Percentiles rank a stretch among this genome's conserved stretches.
Evolutionary conservation across 2,888 invertebrate genomes (phyloP).

Genomic region (Aphodius granarius): DNA sequence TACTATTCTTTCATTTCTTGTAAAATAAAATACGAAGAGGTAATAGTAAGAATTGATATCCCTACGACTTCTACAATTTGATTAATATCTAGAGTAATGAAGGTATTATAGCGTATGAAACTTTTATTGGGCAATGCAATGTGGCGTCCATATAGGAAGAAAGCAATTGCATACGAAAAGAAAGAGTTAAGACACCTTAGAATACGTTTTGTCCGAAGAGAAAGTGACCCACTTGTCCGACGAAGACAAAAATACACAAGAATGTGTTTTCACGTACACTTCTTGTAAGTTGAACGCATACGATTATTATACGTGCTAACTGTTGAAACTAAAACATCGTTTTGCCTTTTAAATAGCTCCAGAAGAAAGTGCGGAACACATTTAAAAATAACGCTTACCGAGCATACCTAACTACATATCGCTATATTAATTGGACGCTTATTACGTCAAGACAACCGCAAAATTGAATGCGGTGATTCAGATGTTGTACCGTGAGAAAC

Average conservation of each 20-base stretch:
- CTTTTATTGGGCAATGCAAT: neutral
- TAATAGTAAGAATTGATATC: no score
- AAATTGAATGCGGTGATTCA: neutral
- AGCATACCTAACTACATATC: neutral
- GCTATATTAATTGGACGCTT: neutral
- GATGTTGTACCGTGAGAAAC: slow-evolving; percentile 1
- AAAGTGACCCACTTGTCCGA: neutral
- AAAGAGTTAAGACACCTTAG: neutral
- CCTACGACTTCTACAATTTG: no score
- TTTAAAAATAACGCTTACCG: neutral
- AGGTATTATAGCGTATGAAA: no score
- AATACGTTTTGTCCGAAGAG: neutral
- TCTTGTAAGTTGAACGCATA: neutral
- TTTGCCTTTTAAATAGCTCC: neutral
- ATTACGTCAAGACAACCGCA: neutral
- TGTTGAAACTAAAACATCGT: neutral
- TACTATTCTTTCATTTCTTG: no score
- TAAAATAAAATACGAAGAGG: no score
- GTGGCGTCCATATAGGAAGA: neutral
- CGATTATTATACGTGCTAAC: neutral
- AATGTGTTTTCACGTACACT: neutral
- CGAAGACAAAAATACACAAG: neutral
- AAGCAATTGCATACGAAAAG: neutral
- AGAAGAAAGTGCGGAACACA: neutral
- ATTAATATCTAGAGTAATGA: no score